These are phyloP conservation scores for Subanguina moxae DNA, from an alignment of 1,140 invertebrate genomes.

Conservation along the genomic window DNA sequence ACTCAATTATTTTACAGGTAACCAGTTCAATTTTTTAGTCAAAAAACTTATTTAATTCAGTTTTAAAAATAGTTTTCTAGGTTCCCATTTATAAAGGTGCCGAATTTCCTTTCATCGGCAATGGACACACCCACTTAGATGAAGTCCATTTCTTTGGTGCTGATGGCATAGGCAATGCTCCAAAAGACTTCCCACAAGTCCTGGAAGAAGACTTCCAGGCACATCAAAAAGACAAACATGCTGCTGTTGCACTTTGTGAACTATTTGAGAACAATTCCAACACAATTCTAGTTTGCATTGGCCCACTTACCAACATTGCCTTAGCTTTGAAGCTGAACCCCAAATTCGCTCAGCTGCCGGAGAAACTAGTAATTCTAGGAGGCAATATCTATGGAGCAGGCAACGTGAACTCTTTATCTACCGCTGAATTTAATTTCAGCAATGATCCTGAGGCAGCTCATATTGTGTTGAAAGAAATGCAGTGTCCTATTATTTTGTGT, in stretches of 20 bases:
- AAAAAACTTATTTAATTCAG: too few species aligned
- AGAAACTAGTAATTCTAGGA: slow-evolving; percentile 72
- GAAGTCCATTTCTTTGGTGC: slow-evolving; percentile 50
- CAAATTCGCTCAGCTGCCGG: slow-evolving; percentile 66
- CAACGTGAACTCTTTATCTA: slow-evolving; percentile 68
- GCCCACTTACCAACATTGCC: slow-evolving; percentile 74
- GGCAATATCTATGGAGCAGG: slow-evolving; percentile 70
- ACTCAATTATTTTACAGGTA: too few species aligned
- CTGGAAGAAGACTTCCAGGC: slow-evolving; percentile 31
- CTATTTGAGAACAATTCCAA: slow-evolving; percentile 63
- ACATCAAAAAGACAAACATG: slow-evolving; percentile 28
- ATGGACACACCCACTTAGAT: slow-evolving; percentile 16
- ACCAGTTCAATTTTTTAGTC: too few species aligned
- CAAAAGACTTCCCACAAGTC: slow-evolving; percentile 48
- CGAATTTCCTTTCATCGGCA: slow-evolving; percentile 39
- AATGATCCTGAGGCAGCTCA: slow-evolving; percentile 32
- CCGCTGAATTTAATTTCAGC: slow-evolving; percentile 75
- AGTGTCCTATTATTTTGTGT: slow-evolving; percentile 29
- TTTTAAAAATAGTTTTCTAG: too few species aligned
- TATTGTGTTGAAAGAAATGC: slow-evolving; percentile 32
- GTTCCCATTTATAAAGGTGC: slow-evolving; percentile 56
- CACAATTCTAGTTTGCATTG: slow-evolving; percentile 68
- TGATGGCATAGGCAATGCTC: slow-evolving; percentile 53
- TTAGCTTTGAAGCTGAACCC: slow-evolving; percentile 69
- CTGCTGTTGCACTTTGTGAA: slow-evolving; percentile 50